Evolutionary conservation across 2,113 vertebrate species (phyloP), one percentile per base, ranked within the genome.

Genomic region (Astatoreochromis straeleni): DNA sequence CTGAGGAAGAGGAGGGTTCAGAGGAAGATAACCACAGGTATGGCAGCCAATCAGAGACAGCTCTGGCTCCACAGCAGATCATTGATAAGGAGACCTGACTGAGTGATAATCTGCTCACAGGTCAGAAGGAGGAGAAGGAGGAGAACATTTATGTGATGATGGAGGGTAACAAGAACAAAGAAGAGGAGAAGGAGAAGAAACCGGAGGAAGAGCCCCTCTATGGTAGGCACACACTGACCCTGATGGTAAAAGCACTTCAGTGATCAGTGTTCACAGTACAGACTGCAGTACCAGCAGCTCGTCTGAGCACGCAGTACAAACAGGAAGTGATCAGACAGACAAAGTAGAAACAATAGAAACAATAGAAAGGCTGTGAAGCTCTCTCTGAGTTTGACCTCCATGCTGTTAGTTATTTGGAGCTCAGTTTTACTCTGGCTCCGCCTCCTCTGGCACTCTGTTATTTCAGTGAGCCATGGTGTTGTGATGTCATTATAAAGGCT

Each of bases 131-230:
- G 14, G 84, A 82, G 9, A 87, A 91, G 4, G 7, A 81, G 13
- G 85, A 82, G 10, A 87, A 90, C 6, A 7, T 83, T 4, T 92
- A 93, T 2, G 7, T 88, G 51, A 11, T 1, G 9, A 93, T 93
- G 92, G 0, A 31, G 1, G 4, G 57, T 5, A 68, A 88, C 24
- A 24, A 24, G 21, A 24, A 26, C 81, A 21, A 80, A 10, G 7
- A 53, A 0, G 31, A 14, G 33, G 21, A 58, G 54, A 7, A 85
- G 14, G 14, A 57, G 55, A 1, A 35, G 21, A 42, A 7, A 17
- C 26, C 24, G 11, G 68, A 85, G 33, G 68, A 90, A 12, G 78
- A 90, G 13, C 13, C 24, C 49, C 9, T 7, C 8, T 84, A 88
- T 3, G 89, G 91, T 92, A 87, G n/a, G 29, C 42, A 42, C 51